These are phyloP conservation scores for Nebria salina DNA, from an alignment of 2,888 invertebrate species.

Conservation along the genomic window DNA sequence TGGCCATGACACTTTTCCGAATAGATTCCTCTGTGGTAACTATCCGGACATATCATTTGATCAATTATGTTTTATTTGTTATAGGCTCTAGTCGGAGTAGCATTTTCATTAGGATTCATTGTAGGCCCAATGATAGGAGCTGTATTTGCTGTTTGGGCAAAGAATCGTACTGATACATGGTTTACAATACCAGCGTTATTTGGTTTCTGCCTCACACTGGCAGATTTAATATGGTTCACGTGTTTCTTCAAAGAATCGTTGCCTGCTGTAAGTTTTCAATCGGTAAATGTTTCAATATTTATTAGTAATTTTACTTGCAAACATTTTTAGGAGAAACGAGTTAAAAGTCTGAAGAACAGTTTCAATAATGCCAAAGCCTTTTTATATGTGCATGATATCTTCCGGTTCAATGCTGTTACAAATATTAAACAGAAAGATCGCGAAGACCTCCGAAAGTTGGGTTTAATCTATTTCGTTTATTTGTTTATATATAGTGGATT, in stretches of 20 bases:
- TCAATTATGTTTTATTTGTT: too few relatives aligned
- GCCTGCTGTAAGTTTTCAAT: slow-evolving; percentile 67
- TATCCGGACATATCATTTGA: too few relatives aligned
- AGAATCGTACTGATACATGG: slow-evolving; percentile 74
- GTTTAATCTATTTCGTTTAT: slow-evolving; percentile 87
- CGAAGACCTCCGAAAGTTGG: slow-evolving; percentile 72
- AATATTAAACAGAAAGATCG: slow-evolving; percentile 71
- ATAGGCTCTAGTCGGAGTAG: slow-evolving; percentile 95
- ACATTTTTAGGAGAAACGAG: slow-evolving; percentile 73
- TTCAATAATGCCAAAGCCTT: slow-evolving; percentile 60
- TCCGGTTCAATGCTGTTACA: slow-evolving; percentile 76
- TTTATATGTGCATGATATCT: slow-evolving; percentile 60
- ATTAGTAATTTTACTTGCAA: slow-evolving; percentile 6
- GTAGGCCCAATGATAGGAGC: slow-evolving; percentile 96
- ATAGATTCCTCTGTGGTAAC: too few relatives aligned
- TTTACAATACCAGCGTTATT: slow-evolving; percentile 84
- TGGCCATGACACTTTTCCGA: too few relatives aligned
- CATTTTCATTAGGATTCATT: slow-evolving; percentile 98
- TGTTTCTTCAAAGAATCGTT: slow-evolving; percentile 86
- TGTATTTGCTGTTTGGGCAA: slow-evolving; percentile 77
- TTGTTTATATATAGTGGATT: slow-evolving; percentile 95
- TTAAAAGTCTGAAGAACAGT: slow-evolving; percentile 70
- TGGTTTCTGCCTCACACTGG: slow-evolving; percentile 76
- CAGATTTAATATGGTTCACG: slow-evolving; percentile 80
- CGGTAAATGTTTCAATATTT: background rate